phyloP scores from a whole-genome alignment of 2,113 vertebrate genomes.

The Bungarus multicinctus region DNA sequence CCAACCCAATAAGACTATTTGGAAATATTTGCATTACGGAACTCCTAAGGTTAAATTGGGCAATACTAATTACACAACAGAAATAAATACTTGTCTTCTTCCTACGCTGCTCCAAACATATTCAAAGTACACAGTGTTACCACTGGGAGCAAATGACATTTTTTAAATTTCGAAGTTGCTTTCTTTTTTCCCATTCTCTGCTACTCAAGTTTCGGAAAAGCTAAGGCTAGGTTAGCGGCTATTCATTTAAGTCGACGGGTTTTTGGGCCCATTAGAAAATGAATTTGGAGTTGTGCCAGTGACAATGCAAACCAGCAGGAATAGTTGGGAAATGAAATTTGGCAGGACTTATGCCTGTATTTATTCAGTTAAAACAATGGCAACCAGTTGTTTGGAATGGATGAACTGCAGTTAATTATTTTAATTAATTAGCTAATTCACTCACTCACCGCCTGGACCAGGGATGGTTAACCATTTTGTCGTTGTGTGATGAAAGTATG shows the following conservation, averaged over 20 bases:
- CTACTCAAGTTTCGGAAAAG: background rate
- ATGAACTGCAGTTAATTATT: background rate
- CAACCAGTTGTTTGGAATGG: background rate
- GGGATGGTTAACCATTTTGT: too few relatives aligned
- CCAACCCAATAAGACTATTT: background rate
- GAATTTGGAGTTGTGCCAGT: background rate
- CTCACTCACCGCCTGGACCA: too few relatives aligned
- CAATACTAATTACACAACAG: slow-evolving; percentile 44
- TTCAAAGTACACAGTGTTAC: background rate
- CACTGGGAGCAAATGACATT: background rate
- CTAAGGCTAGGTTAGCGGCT: background rate
- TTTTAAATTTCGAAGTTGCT: background rate
- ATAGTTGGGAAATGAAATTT: background rate
- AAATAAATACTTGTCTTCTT: slow-evolving; percentile 37
- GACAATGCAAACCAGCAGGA: background rate
- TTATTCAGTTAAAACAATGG: background rate
- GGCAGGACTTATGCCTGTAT: background rate
- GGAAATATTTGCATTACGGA: slow-evolving; percentile 46
- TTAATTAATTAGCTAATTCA: too few relatives aligned
- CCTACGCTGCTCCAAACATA: slow-evolving; percentile 11
- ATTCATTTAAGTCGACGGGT: background rate
- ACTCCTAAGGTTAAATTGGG: slow-evolving; percentile 52
- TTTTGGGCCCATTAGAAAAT: background rate
- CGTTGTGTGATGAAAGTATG: too few relatives aligned
- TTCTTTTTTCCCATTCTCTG: background rate